Conservation (phyloP, 2,113 vertebrate genomes). For the Sterrhoptilus dennistouni region DNA sequence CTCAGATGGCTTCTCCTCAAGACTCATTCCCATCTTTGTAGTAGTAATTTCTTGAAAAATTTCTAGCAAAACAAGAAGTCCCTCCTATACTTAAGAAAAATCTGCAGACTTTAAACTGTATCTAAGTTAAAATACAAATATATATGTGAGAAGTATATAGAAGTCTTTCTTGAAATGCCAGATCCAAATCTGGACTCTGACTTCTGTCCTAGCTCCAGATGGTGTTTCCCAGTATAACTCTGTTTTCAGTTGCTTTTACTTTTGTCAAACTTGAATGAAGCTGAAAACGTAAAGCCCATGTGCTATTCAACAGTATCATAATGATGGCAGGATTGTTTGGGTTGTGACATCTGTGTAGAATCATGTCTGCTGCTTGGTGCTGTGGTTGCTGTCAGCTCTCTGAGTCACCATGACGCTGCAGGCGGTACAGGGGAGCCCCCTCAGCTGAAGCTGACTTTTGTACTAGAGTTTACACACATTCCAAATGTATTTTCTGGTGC, state of each 20-base stretch:
- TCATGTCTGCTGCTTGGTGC: background rate
- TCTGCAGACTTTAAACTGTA: background rate
- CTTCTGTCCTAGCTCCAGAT: background rate
- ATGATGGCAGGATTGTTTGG: background rate
- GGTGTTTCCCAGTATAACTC: background rate
- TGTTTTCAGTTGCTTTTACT: background rate
- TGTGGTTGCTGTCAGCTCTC: background rate
- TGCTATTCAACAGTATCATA: background rate
- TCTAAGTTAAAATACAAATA: background rate
- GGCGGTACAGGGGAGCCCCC: accelerated
- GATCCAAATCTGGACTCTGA: background rate
- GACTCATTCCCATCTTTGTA: background rate
- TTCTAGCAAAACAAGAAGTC: background rate
- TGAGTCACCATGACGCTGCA: background rate
- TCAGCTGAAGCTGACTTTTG: background rate
- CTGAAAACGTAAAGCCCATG: background rate
- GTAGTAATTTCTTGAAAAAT: background rate
- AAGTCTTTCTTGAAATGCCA: background rate
- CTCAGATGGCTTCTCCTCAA: background rate
- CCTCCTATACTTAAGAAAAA: background rate
- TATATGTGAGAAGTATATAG: background rate
- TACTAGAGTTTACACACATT: background rate
- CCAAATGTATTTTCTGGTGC: background rate
- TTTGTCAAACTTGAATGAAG: background rate
- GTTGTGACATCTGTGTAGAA: background rate